A percentile compares a stretch with the other conserved stretches of the same genome.
These are phyloP conservation scores for Shargacucullia verbasci DNA, from an alignment of 2,888 invertebrate species.

Conservation along the genomic window DNA sequence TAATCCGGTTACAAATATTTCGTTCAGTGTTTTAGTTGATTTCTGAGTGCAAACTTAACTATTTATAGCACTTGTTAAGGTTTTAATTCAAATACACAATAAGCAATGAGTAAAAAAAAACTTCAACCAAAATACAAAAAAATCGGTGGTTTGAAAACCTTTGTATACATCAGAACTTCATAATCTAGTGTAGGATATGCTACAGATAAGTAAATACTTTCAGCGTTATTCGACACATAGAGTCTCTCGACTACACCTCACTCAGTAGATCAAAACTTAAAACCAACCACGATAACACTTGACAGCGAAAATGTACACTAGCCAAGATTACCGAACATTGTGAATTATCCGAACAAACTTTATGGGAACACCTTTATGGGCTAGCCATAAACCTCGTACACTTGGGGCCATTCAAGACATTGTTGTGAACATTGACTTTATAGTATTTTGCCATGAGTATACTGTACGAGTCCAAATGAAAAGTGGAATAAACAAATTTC, in stretches of 20 bases:
- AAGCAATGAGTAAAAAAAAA: no score
- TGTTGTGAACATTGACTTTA: slow-evolving; percentile 36
- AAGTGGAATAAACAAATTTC: slow-evolving; percentile 77
- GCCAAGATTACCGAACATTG: slow-evolving; percentile 40
- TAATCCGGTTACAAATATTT: no score
- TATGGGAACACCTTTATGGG: slow-evolving; percentile 60
- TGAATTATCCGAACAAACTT: slow-evolving; percentile 46
- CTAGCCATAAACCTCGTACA: slow-evolving; percentile 60
- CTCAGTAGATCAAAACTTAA: slow-evolving; percentile 30
- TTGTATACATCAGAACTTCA: no score
- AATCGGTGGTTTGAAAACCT: no score
- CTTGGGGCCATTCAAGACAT: slow-evolving; percentile 53
- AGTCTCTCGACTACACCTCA: slow-evolving; percentile 8
- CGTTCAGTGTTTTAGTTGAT: no score
- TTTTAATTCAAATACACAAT: no score
- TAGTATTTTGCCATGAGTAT: slow-evolving; percentile 56
- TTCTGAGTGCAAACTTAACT: no score
- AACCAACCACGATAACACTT: slow-evolving; percentile 28
- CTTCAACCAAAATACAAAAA: no score
- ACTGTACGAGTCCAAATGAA: slow-evolving; percentile 80
- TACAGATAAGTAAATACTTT: slow-evolving; percentile 8
- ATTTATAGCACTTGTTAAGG: no score
- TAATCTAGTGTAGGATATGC: no score
- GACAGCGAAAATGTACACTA: slow-evolving; percentile 35
- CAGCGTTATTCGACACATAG: slow-evolving; percentile 7